Conservation (phyloP, 2,797 vertebrate species). For the Pseudocheirus occidentalis region DNA sequence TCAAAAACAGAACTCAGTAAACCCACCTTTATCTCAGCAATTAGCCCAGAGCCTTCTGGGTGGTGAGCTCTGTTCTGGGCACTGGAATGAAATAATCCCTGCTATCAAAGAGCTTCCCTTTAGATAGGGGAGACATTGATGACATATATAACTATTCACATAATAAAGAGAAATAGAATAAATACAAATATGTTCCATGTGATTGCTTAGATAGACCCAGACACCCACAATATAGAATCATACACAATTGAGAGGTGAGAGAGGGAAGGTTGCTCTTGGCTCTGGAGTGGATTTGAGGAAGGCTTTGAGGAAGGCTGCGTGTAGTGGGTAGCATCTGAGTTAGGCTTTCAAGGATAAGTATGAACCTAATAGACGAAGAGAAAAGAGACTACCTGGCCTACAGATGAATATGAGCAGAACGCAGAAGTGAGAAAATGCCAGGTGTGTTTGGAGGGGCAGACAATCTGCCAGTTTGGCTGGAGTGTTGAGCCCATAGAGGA, state of each 20-base stretch:
- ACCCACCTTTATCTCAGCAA: background rate
- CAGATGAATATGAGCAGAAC: background rate
- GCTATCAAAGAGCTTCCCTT: background rate
- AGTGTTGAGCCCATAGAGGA: background rate
- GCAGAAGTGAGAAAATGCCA: background rate
- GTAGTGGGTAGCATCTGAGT: background rate
- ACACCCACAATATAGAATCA: background rate
- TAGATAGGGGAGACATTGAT: background rate
- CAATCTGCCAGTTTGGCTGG: background rate
- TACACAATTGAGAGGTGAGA: background rate
- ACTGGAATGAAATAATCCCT: background rate
- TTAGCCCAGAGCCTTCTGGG: background rate
- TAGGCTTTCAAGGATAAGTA: background rate
- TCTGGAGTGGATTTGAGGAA: background rate
- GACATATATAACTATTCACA: background rate
- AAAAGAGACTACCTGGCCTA: background rate
- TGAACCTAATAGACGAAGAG: background rate
- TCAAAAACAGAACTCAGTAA: background rate
- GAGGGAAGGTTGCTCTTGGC: background rate
- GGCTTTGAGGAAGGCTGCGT: background rate
- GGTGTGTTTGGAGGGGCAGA: background rate
- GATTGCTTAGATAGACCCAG: background rate
- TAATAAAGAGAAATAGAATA: background rate
- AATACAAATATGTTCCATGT: background rate
- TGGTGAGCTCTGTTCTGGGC: background rate